Conservation (phyloP, 1,140 invertebrate species). For the Drosophila sp. region DNA sequence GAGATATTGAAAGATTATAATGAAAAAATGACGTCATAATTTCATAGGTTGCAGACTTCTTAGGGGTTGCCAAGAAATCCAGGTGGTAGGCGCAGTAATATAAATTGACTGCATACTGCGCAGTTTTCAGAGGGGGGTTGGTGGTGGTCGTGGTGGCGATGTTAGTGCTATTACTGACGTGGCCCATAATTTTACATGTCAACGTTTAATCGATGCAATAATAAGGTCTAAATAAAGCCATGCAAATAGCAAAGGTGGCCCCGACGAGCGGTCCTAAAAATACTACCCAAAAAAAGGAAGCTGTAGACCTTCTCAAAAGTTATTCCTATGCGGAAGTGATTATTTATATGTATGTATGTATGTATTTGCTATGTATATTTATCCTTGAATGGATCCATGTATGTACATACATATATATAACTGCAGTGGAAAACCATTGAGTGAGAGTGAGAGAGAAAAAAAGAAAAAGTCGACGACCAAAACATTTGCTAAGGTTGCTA, state of each 20-base stretch:
- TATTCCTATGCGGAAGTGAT: slow-evolving; percentile 50
- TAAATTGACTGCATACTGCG: slow-evolving; percentile 59
- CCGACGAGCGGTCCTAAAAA: slow-evolving; percentile 23
- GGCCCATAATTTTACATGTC: slow-evolving; percentile 44
- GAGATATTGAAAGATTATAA: slow-evolving; percentile 27
- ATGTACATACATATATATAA: slow-evolving; percentile 21
- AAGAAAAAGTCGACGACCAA: slow-evolving; percentile 20
- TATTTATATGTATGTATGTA: slow-evolving; percentile 23
- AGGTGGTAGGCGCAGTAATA: slow-evolving; percentile 49
- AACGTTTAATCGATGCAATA: slow-evolving; percentile 49
- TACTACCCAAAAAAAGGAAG: slow-evolving; percentile 23
- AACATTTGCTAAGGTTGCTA: slow-evolving; percentile 51
- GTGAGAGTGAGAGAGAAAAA: slow-evolving; percentile 21
- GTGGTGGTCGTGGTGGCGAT: slow-evolving; percentile 24
- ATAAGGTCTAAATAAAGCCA: slow-evolving; percentile 14
- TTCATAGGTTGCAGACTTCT: slow-evolving; percentile 19
- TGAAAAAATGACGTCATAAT: slow-evolving; percentile 63
- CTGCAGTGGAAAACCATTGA: slow-evolving; percentile 48
- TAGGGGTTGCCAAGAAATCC: slow-evolving; percentile 21
- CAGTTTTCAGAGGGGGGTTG: slow-evolving; percentile 40
- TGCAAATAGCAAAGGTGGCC: slow-evolving; percentile 66
- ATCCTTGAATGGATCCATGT: not conserved
- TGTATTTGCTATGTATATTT: slow-evolving; percentile 3
- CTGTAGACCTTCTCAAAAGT: slow-evolving; percentile 37
- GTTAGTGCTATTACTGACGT: slow-evolving; percentile 37